Evolutionary conservation across 2,797 vertebrate species (phyloP), one percentile per base, ranked within the genome.

Genomic region (Takifugu ocellatus): DNA sequence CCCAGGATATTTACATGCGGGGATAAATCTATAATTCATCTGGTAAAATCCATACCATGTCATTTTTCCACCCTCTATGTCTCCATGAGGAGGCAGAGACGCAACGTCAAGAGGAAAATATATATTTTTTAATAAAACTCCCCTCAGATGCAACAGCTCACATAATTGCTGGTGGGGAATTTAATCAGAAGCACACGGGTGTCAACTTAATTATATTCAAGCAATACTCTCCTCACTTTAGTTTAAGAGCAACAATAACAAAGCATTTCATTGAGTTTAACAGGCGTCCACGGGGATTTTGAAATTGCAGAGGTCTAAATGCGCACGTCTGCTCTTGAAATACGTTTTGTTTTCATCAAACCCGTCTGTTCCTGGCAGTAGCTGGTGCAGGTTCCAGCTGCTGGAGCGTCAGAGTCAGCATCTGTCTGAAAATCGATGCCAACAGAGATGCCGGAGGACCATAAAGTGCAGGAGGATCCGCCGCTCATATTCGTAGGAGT

Each of bases 21-120:
- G 57, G 61, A 78, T 73, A 61, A 72, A 74, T 70, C 68, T 58
- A 75, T 75, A 77, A 78, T 67, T 78, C 73, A 71, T 67, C 57
- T 5, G 42, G 57, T 58, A 58, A 65, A 72, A 78, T 77, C 71
- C 31, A 73, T 70, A 72, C 48, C 36, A 52, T 77, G 53, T 15
- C 49, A 50, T 31, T 49, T 46, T 26, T 15, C 12, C 56, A 21
- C 9, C 7, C 0, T 1, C 45, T 55, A 5, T n/a, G 8, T 54
- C 49, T 54, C 49, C 36, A 43, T 11, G 0, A 39, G 48, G n/a
- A 31, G 42, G 15, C 21, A 21, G 26, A 52, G 27, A 2, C 3
- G 11, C 0, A 3, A 14, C 17, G 49, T 25, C 25, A 8, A 29
- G 47, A 60, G 54, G 46, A 48, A 43, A 63, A 21, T n/a, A 1